Evolutionary conservation across 2,113 vertebrate species (phyloP), one percentile per base, ranked within the genome.

Genomic region (Epinephelus cyanopodus): DNA sequence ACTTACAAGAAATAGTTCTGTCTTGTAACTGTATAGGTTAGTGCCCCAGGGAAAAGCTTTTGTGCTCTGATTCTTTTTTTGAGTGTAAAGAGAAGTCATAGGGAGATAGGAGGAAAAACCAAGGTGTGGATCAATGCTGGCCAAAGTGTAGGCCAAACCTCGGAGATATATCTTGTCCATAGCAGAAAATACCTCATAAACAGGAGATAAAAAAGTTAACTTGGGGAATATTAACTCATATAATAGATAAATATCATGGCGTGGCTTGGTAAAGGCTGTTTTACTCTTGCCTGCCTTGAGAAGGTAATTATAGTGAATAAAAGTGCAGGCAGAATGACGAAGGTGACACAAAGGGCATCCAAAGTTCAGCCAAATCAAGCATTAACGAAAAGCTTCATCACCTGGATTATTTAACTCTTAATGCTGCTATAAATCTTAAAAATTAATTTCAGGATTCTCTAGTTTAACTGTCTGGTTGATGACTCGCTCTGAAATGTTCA

Each of bases 391-490:
- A 63, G 52, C 74, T 77, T 89, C 48, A 79, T 74, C 81, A 39
- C 71, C 70, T 77, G 62, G 82, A 85, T 83, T 83, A 90, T 89
- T 85, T 74, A 53, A 82, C 74, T 88, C 76, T 25, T 79, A 63
- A 68, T 83, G 74, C 67, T 63, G 42, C 71, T 53, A 67, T 88
- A 85, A 77, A 88, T 77, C 79, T 47, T 18, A 2, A 19, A 67
- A 69, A 69, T 75, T 1, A 67, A 78, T 37, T 53, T 13, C 12
- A 73, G 67, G 23, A 23, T 27, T 56, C n/a, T 60, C 1, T 23
- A 23, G 70, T 53, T 63, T 3, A 53, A 67, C 53, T 23, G 47
- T 70, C 63, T 53, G 27, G 47, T 2, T 3, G 13, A 61, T 57
- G 63, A 42, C 14, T 1, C 39, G 10, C 27, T 56, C 14, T 50